phyloP scores from a whole-genome alignment of 1,140 invertebrate genomes.

The Homarus americanus region DNA sequence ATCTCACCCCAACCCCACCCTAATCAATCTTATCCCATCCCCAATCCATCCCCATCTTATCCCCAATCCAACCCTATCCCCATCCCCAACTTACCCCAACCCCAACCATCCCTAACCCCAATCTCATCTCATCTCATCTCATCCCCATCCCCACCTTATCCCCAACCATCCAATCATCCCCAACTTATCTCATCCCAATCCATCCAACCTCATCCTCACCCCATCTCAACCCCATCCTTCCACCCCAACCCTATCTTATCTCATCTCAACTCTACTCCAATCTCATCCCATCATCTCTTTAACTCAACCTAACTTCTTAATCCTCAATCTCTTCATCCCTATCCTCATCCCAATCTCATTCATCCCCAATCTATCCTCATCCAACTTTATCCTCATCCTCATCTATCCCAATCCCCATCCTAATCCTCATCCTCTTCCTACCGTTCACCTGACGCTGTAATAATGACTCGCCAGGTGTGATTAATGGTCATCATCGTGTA shows the following conservation, averaged over 20 bases:
- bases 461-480: too few relatives aligned
- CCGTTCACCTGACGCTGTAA: too few relatives aligned
- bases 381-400: too few relatives aligned
- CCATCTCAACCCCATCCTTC: too few relatives aligned
- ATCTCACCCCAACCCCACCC: too few relatives aligned
- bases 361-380: background rate
- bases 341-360: background rate
- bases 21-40: background rate
- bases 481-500: too few relatives aligned
- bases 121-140: background rate
- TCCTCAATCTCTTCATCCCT: background rate
- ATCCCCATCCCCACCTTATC: too few relatives aligned
- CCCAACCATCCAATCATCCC: background rate
- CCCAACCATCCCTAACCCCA: too few relatives aligned
- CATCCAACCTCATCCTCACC: background rate
- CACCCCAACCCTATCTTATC: background rate
- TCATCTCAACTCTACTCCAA: background rate
- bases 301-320: background rate
- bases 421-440: too few relatives aligned
- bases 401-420: background rate
- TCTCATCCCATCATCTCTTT: background rate
- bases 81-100: too few relatives aligned
- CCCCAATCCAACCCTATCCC: too few relatives aligned
- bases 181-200: background rate
- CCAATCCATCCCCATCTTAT: background rate